Base-by-base conservation (phyloP, 53 echinoderm and acorn worm genomes). In the Glandiceps talaboti region DNA sequence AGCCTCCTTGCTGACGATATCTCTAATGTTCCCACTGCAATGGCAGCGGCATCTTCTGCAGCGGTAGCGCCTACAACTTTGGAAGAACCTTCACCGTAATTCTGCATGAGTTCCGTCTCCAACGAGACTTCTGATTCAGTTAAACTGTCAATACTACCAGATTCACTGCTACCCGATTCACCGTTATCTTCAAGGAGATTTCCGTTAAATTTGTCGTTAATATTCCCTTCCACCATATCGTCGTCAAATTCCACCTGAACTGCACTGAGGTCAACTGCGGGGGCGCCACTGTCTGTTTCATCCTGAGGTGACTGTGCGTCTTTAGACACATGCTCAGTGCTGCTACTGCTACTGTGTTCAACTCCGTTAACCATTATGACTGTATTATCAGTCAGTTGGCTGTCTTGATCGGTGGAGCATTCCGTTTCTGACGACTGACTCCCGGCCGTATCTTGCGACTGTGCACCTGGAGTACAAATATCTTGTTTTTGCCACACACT, bases 1-100 rank as follows among this genome's bases (percentile, higher is more conserved):
- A 97, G 86, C 79, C 99, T 83, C 72, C 89, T 89, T 6, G 99
- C 99, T 26, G 99, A 97, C 20, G 99, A 93, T 6, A 90, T 74
- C 64, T 97, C 99, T 32, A 97, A 80, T 74, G 6, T 45, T 12
- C 64, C 64, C n/a, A n/a, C n/a, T 45, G 6, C 6, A 20, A 45
- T 20, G 20, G 64, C 64, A 12, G 6, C 64, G 6, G 64, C 6
- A 6, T 6, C 6, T 20, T 12, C 64, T 12, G 64, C 6, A 6
- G 6, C 64, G 6, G 64, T 45, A 20, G 64, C 64, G 6, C 64
- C 64, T 45, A 6, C 64, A 45, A 45, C 6, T 45, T 45, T 45
- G 64, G 64, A 45, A 45, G 64, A 45, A 45, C 20, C 20, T 20
- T 45, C 64, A 45, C 6, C 64, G 20, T 45, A 45, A 45, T 45